These are phyloP conservation scores for Eupelmus urozonus DNA, from an alignment of 2,888 invertebrate species.

Conservation along the genomic window DNA sequence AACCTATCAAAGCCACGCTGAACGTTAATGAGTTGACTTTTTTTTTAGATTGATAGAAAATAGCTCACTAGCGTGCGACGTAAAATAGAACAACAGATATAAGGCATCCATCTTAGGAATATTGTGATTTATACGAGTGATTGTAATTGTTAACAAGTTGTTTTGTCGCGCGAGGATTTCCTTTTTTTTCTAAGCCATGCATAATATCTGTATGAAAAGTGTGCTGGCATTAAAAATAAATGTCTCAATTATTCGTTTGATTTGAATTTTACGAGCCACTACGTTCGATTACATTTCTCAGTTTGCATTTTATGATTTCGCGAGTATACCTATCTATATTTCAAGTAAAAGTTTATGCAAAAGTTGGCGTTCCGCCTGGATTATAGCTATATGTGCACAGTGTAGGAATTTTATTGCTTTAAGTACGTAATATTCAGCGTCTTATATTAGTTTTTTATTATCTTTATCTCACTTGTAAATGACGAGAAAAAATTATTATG, in stretches of 20 bases:
- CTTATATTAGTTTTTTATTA: too few relatives aligned
- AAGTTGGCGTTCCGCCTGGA: not conserved
- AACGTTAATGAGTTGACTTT: constrained; percentile 25
- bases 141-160: not conserved
- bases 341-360: constrained; percentile 17
- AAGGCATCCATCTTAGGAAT: too few relatives aligned
- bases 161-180: not conserved
- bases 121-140: not conserved
- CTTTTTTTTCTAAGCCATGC: not conserved
- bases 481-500: too few relatives aligned
- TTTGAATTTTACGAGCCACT: constrained; percentile 35
- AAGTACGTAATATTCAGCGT: too few relatives aligned
- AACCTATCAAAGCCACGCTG: constrained; percentile 33
- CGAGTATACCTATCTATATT: not conserved
- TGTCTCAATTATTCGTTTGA: constrained; percentile 23
- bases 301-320: constrained; percentile 26
- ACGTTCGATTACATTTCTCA: constrained; percentile 28
- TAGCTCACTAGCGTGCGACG: too few relatives aligned
- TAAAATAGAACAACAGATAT: too few relatives aligned
- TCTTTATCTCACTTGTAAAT: too few relatives aligned
- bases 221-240: constrained; percentile 7
- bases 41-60: too few relatives aligned
- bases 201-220: not conserved
- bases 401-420: too few relatives aligned
- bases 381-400: too few relatives aligned